These are phyloP conservation scores for Leucoptera coffeella DNA, from an alignment of 2,888 invertebrate species.

Conservation along the genomic window DNA sequence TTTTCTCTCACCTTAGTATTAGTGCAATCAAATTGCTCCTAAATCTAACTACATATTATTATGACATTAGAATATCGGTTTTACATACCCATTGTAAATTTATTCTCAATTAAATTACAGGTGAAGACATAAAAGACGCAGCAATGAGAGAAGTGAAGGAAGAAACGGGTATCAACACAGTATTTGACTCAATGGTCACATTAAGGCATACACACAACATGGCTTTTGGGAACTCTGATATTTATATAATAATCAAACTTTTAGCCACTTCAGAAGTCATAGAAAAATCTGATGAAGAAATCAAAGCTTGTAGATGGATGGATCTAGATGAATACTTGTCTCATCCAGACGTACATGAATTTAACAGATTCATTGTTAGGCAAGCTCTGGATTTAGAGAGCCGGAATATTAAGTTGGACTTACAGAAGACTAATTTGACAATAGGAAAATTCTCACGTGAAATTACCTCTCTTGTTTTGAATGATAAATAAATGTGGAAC, in stretches of 20 bases:
- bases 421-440: slow-evolving; percentile 33
- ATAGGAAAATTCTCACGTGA: slow-evolving; percentile 19
- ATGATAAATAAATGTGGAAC: slow-evolving; percentile 17
- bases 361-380: slow-evolving; percentile 61
- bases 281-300: slow-evolving; percentile 67
- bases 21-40: no score
- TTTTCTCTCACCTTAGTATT: no score
- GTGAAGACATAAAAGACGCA: slow-evolving; percentile 77
- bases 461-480: slow-evolving; percentile 24
- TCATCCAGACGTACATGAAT: slow-evolving; percentile 66
- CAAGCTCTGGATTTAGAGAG: slow-evolving; percentile 61
- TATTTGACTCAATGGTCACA: slow-evolving; percentile 69
- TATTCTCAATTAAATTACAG: no score
- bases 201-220: slow-evolving; percentile 73
- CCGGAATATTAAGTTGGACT: slow-evolving; percentile 55
- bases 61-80: no score
- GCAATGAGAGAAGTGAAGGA: slow-evolving; percentile 82
- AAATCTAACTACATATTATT: no score
- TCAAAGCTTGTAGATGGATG: slow-evolving; percentile 79
- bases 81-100: no score
- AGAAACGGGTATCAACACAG: slow-evolving; percentile 78
- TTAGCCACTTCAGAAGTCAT: slow-evolving; percentile 60
- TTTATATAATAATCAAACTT: slow-evolving; percentile 74
- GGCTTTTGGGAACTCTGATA: slow-evolving; percentile 78
- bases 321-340: slow-evolving; percentile 63